phyloP scores from a whole-genome alignment of 1,140 invertebrate genomes.

The Sminthurides bifidus region DNA sequence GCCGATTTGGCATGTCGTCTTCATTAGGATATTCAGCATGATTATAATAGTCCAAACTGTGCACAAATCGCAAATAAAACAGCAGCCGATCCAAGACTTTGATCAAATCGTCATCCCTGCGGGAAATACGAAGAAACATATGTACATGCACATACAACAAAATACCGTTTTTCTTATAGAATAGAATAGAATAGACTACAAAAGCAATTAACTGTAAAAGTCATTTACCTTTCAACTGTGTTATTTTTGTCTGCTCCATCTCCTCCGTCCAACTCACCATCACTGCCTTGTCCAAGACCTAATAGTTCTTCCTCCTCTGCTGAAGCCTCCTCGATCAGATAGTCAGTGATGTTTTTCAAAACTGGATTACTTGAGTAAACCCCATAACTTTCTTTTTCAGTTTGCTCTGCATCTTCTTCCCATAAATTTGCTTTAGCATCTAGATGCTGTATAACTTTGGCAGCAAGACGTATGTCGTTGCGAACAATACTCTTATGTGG shows the following conservation, averaged over 20 bases:
- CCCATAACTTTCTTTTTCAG: slow-evolving; percentile 49
- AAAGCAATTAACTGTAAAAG: slow-evolving; percentile 44
- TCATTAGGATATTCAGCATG: slow-evolving; percentile 98
- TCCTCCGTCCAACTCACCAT: slow-evolving; percentile 38
- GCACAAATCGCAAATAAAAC: slow-evolving; percentile 88
- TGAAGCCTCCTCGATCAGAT: slow-evolving; percentile 93
- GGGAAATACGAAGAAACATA: slow-evolving; percentile 10
- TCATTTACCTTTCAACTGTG: slow-evolving; percentile 64
- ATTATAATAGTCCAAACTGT: slow-evolving; percentile 98
- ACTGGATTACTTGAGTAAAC: slow-evolving; percentile 87
- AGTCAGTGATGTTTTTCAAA: slow-evolving; percentile 93
- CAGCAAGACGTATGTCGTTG: slow-evolving; percentile 84
- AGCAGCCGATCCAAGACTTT: slow-evolving; percentile 70
- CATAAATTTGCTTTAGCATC: slow-evolving; percentile 75
- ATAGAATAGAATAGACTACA: slow-evolving; percentile 42
- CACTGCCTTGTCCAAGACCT: slow-evolving; percentile 45
- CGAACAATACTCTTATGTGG: slow-evolving; percentile 80
- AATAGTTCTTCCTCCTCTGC: slow-evolving; percentile 95
- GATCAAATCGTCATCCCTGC: slow-evolving; percentile 30
- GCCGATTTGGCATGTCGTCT: slow-evolving; percentile 98
- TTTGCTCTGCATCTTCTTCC: slow-evolving; percentile 44
- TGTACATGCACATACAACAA: slow-evolving; percentile 30
- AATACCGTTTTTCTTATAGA: too few species aligned
- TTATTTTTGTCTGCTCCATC: slow-evolving; percentile 44
- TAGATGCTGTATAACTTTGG: slow-evolving; percentile 87